These are phyloP conservation scores for Ichneumoninae sp. DNA, from an alignment of 2,888 invertebrate genomes.

Conservation along the genomic window DNA sequence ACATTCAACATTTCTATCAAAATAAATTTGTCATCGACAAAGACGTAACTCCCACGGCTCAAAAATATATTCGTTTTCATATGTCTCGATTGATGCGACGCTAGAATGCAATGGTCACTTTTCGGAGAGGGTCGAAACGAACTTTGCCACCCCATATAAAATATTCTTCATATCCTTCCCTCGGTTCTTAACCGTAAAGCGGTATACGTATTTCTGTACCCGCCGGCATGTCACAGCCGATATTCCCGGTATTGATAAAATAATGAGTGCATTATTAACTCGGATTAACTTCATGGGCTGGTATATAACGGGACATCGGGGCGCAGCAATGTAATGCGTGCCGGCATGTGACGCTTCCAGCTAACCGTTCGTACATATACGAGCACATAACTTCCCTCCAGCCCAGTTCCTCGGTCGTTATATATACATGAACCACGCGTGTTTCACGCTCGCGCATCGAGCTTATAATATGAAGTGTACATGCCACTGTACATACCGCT, in stretches of 20 bases:
- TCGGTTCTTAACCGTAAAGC: neutral
- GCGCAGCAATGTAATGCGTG: constrained; percentile 75
- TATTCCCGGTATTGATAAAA: constrained; percentile 80
- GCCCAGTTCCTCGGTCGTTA: neutral
- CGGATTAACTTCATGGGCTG: constrained; percentile 66
- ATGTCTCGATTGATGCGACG: neutral
- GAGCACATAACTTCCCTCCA: neutral
- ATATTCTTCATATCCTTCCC: constrained; percentile 12
- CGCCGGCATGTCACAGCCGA: constrained; percentile 21
- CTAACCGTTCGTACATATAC: constrained; percentile 49
- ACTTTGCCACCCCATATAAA: neutral
- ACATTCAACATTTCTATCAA: neutral
- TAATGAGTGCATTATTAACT: constrained; percentile 82
- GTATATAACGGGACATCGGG: constrained; percentile 27
- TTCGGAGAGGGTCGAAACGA: constrained; percentile 22
- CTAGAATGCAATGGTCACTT: neutral
- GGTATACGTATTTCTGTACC: constrained; percentile 21
- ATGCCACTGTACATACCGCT: constrained; percentile 4
- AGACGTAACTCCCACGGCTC: neutral
- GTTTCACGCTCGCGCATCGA: neutral
- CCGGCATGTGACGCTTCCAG: constrained; percentile 77
- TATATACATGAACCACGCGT: neutral
- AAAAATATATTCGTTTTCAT: constrained; percentile 24
- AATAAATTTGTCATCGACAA: constrained; percentile 10
- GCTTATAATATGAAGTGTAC: neutral